Evolutionary conservation across 2,113 vertebrate genomes (phyloP).

Genomic region (Neotoma lepida): DNA sequence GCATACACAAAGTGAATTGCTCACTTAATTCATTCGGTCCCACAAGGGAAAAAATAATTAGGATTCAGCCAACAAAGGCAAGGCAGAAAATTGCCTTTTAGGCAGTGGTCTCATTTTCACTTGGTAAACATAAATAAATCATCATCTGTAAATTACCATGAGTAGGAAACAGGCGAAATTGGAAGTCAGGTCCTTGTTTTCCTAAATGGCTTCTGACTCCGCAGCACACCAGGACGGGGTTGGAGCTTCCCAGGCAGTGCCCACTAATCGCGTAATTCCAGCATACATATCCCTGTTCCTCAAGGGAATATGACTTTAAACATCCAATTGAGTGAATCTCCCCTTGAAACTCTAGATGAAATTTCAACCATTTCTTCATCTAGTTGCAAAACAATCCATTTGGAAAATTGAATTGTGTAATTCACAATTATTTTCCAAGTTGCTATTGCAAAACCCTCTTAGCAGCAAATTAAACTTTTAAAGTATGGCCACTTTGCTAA

Average conservation of each 20-base stretch:
- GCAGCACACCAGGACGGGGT: neutral
- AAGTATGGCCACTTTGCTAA: conserved; percentile 74
- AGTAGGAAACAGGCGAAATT: conserved; percentile 42
- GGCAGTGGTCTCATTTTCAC: conserved; percentile 69
- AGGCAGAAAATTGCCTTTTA: conserved; percentile 74
- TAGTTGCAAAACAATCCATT: conserved; percentile 81
- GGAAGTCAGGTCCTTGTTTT: conserved; percentile 69
- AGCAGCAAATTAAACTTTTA: conserved; percentile 72
- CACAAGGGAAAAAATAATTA: conserved; percentile 82
- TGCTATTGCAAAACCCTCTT: conserved; percentile 67
- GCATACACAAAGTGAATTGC: conserved; percentile 79
- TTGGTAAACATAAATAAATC: conserved; percentile 81
- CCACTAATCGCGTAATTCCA: conserved; percentile 55
- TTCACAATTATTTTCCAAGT: conserved; percentile 82
- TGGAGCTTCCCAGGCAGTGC: conserved; percentile 31
- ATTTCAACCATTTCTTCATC: conserved; percentile 73
- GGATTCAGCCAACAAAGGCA: conserved; percentile 68
- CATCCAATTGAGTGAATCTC: conserved; percentile 75
- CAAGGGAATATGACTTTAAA: conserved; percentile 56
- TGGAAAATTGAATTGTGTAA: conserved; percentile 83
- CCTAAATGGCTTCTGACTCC: conserved; percentile 70
- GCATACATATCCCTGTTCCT: conserved; percentile 63
- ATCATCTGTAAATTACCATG: conserved; percentile 70
- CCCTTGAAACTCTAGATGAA: conserved; percentile 75
- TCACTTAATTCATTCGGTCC: conserved; percentile 78